Evolutionary conservation across 2,888 invertebrate species (phyloP).

Genomic region (Orthosia cruda): DNA sequence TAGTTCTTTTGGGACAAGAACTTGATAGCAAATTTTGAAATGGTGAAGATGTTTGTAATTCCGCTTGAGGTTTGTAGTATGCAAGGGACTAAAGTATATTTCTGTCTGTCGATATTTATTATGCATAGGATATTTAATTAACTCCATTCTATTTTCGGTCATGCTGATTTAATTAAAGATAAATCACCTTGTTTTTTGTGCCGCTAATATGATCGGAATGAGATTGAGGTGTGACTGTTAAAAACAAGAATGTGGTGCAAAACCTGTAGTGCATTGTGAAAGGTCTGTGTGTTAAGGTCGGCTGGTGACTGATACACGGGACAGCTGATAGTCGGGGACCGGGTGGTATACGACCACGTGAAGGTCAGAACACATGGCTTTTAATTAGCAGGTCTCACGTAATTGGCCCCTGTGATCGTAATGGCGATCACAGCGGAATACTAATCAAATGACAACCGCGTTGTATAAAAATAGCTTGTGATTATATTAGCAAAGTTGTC

Average conservation of each 20-base stretch:
- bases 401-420: constrained; percentile 7
- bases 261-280: constrained; percentile 70
- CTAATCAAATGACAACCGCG: constrained; percentile 13
- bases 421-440: not conserved
- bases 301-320: constrained; percentile 53
- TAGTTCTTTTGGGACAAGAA: not conserved
- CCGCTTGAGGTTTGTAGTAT: not conserved
- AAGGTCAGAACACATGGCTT: constrained; percentile 8
- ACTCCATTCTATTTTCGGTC: not conserved
- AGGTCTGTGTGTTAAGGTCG: constrained; percentile 74
- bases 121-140: not conserved
- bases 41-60: not conserved
- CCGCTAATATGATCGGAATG: constrained; percentile 36
- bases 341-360: constrained; percentile 20
- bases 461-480: constrained; percentile 19
- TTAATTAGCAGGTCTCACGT: constrained; percentile 20
- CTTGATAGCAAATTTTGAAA: not conserved
- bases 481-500: constrained; percentile 20
- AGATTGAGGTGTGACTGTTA: constrained; percentile 40
- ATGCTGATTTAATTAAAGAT: constrained; percentile 16
- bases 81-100: not conserved
- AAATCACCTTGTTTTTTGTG: constrained; percentile 37
- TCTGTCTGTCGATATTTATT: not conserved
- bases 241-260: constrained; percentile 57
- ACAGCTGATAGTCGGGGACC: constrained; percentile 36